Evolutionary conservation across 2,888 invertebrate species (phyloP), one percentile per base, ranked within the genome.

Genomic region (Arge pagana): DNA sequence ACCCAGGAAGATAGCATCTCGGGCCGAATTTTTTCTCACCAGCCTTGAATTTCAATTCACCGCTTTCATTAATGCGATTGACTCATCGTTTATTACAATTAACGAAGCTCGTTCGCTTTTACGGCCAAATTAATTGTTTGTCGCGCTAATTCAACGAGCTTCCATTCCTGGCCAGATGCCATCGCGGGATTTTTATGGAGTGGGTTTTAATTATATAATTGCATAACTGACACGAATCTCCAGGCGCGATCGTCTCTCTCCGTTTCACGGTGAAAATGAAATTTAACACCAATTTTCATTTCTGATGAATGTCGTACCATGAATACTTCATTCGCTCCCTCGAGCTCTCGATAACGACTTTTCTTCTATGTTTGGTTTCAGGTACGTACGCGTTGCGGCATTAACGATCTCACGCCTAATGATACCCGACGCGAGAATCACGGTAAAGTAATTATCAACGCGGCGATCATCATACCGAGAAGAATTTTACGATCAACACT

Each of bases 71-170:
- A 45, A 45, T 45, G 23, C 23, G 33, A 45, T 45, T 35, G 33
- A 23, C 33, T 35, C 24, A 13, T 15, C 31, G 23, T 23, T 33
- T 45, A 30, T 42, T 49, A 42, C 57, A 60, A 59, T 60, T 60
- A 58, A 57, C 53, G 43, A 53, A 53, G 31, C 45, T 55, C 48
- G 56, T 55, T 60, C 54, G 56, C 53, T 42, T 54, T 57, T 57
- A 57, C 57, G 54, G 52, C 54, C 53, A 48, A 52, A 55, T 62
- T 62, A 62, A 60, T 61, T 58, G 59, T 55, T 56, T 54, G 50
- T 56, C 31, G 56, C 54, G 53, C 55, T 62, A 62, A 63, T 61
- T 59, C 52, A 21, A 23, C 54, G 36, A 50, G 31, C 51, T 26
- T 30, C 18, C 56, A 19, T 19, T 28, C 43, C 35, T 6, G n/a